Evolutionary conservation across 2,888 invertebrate genomes (phyloP).

Genomic region (Erpobdella octoculata): DNA sequence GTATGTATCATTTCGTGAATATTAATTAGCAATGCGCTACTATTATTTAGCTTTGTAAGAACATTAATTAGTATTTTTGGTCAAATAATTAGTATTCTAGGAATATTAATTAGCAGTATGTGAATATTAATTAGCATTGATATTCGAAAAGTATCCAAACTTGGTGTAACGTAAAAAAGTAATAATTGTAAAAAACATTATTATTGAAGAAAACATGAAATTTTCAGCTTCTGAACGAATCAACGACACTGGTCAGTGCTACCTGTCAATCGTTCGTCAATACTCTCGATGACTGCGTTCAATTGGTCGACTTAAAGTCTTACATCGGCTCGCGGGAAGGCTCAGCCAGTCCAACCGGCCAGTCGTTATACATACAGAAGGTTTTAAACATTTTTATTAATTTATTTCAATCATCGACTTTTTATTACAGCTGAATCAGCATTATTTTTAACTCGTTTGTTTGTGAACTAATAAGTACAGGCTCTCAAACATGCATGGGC

Average conservation of each 20-base stretch:
- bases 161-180: neutral
- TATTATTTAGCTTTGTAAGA: neutral
- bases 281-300: conserved; percentile 73
- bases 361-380: neutral
- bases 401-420: too few species aligned
- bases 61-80: too few species aligned
- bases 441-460: too few species aligned
- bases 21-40: too few species aligned
- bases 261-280: conserved; percentile 77
- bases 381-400: neutral
- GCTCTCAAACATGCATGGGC: too few species aligned
- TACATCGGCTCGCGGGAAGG: neutral
- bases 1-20: neutral
- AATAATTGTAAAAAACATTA: neutral
- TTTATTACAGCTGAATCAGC: too few species aligned
- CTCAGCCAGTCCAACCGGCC: neutral
- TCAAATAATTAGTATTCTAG: too few species aligned
- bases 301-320: conserved; percentile 40
- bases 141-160: too few species aligned
- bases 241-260: conserved; percentile 65
- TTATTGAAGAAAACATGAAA: neutral
- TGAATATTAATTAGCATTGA: too few species aligned
- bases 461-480: too few species aligned
- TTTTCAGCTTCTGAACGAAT: conserved; percentile 56
- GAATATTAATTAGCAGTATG: too few species aligned